Percentiles rank a stretch among this genome's conserved stretches.
Evolutionary conservation across 2,888 invertebrate species (phyloP).

Genomic region (Drosophila formosana): DNA sequence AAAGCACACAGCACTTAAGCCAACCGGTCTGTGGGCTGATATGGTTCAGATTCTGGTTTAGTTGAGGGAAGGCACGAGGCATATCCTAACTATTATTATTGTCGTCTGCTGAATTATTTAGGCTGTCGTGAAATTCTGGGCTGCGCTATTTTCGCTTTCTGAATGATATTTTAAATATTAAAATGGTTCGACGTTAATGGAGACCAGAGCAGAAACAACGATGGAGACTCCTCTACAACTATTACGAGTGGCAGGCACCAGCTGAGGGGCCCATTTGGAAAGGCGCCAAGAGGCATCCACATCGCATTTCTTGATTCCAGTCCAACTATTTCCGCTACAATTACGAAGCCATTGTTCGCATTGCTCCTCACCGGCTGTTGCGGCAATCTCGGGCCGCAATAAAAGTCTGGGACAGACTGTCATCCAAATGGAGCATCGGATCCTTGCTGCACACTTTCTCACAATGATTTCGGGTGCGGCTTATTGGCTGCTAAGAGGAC

Average conservation of each 20-base stretch:
- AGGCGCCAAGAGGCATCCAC: conserved; percentile 34
- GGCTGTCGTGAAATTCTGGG: conserved; percentile 33
- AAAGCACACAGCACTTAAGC: conserved; percentile 67
- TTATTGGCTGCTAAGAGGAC: conserved; percentile 63
- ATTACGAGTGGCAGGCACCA: conserved; percentile 28
- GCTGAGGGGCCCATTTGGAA: conserved; percentile 46
- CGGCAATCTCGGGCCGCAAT: conserved; percentile 42
- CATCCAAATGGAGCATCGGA: conserved; percentile 22
- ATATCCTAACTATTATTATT: conserved; percentile 64
- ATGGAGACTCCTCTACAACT: conserved; percentile 10
- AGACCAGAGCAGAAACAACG: conserved; percentile 9
- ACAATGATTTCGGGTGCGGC: conserved; percentile 44
- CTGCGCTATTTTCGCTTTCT: conserved; percentile 39
- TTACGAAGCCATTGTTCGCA: conserved; percentile 43
- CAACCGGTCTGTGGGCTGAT: conserved; percentile 13
- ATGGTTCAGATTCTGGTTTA: neutral
- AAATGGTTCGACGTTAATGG: conserved; percentile 54
- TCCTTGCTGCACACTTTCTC: conserved; percentile 31
- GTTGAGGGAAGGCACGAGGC: conserved; percentile 23
- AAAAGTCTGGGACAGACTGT: conserved; percentile 44
- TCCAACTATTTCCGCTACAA: conserved; percentile 54
- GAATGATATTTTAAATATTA: conserved; percentile 64
- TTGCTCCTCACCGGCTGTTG: conserved; percentile 42
- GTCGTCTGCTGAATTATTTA: conserved; percentile 68
- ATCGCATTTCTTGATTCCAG: conserved; percentile 28